Percentiles rank a stretch among this genome's conserved stretches.
Evolutionary conservation across 2,888 invertebrate species (phyloP).

Genomic region (Callimorpha dominula): DNA sequence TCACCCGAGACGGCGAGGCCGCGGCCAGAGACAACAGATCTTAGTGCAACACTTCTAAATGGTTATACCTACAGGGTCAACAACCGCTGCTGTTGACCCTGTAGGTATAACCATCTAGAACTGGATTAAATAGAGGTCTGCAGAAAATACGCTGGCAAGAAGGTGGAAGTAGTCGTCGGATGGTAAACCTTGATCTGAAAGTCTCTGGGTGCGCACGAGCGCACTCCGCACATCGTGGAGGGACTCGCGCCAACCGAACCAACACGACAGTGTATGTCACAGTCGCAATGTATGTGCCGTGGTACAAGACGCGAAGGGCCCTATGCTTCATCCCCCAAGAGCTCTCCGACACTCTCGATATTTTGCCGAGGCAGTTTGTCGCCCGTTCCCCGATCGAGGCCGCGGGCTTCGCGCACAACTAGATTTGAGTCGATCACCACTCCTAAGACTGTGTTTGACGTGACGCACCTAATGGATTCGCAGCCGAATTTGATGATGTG

Average conservation of each 20-base stretch:
- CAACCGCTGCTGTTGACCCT: too few relatives aligned
- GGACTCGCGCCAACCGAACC: too few relatives aligned
- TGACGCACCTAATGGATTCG: slow-evolving; percentile 13
- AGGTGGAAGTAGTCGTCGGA: too few relatives aligned
- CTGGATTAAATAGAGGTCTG: too few relatives aligned
- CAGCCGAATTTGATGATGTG: slow-evolving; percentile 15
- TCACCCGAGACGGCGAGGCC: too few relatives aligned
- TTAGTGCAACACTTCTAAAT: not conserved
- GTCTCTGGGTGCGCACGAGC: too few relatives aligned
- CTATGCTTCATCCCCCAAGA: slow-evolving; percentile 39
- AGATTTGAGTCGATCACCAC: slow-evolving; percentile 36
- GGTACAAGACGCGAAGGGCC: slow-evolving; percentile 9
- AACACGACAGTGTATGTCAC: slow-evolving; percentile 43
- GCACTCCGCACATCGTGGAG: too few relatives aligned
- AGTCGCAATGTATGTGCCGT: not conserved
- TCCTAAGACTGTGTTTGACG: slow-evolving; percentile 18
- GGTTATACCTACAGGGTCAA: too few relatives aligned
- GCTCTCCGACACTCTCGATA: slow-evolving; percentile 48
- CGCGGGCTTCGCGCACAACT: slow-evolving; percentile 34
- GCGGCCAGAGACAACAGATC: too few relatives aligned
- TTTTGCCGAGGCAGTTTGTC: slow-evolving; percentile 42
- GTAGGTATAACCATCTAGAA: too few relatives aligned
- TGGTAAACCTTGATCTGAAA: too few relatives aligned
- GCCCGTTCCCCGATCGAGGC: slow-evolving; percentile 30
- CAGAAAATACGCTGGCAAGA: too few relatives aligned